A percentile compares a stretch with the other conserved stretches of the same genome.
These are phyloP conservation scores for Brachionichthys hirsutus DNA, from an alignment of 2,113 vertebrate genomes.

Conservation along the genomic window DNA sequence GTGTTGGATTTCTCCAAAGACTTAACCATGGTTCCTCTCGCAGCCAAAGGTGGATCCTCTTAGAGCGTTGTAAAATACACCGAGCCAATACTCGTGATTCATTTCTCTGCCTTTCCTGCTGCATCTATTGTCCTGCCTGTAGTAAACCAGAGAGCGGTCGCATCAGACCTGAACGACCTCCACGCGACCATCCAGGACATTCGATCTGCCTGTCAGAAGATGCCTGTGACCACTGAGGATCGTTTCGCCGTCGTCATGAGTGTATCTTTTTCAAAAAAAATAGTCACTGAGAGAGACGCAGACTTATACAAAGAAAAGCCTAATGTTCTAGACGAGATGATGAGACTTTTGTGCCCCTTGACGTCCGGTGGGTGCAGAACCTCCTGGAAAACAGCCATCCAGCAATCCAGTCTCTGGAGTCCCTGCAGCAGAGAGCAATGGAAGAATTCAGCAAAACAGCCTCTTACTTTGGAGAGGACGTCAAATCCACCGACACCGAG, in stretches of 20 bases:
- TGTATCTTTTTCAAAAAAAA: constrained; percentile 81
- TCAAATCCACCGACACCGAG: constrained; percentile 87
- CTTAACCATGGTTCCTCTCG: constrained; percentile 89
- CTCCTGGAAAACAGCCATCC: constrained; percentile 94
- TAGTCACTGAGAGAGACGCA: background rate
- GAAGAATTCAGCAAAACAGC: constrained; percentile 89
- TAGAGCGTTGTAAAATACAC: too few species aligned
- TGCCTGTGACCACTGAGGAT: constrained; percentile 86
- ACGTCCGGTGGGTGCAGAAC: constrained; percentile 76
- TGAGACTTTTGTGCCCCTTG: constrained; percentile 69
- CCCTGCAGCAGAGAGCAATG: constrained; percentile 88
- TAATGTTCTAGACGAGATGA: background rate
- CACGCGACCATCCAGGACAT: constrained; percentile 89
- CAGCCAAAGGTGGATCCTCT: constrained; percentile 88
- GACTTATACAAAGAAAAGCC: background rate
- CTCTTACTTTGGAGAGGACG: constrained; percentile 93
- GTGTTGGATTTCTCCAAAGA: constrained; percentile 96
- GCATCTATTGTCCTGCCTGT: background rate
- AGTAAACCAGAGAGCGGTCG: constrained; percentile 92
- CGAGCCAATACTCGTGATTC: background rate
- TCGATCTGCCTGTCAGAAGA: constrained; percentile 87
- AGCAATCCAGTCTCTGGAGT: constrained; percentile 85
- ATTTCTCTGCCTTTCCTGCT: background rate
- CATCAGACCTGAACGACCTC: constrained; percentile 88
- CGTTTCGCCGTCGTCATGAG: constrained; percentile 90